Base-by-base conservation (phyloP, 2,888 invertebrate species). In the Clepsis dumicolana region DNA sequence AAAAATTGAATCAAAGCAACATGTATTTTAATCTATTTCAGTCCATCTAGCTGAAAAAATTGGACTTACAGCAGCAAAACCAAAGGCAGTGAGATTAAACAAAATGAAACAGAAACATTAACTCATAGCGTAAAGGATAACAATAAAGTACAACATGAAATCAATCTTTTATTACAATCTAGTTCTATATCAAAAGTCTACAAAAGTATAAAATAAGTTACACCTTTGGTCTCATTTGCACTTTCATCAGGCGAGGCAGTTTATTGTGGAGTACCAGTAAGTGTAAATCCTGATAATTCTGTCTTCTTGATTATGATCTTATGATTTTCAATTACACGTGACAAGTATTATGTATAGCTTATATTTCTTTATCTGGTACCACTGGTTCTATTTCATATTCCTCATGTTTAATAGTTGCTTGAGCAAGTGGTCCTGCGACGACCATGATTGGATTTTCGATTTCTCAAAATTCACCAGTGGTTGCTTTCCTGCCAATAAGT, bases 321-420 rank as follows among this genome's bases (percentile, higher is more conserved):
- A 48, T 21, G 2, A 21, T 21, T 48, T 1, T 16, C 21, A 3
- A 10, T 21, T 21, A 16, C 8, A 16, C 16, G 16, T 1, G 4
- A 41, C 5, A n/a, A 1, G 2, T 38, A 14, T 14, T n/a, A 10
- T 35, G 1, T 10, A 35, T 35, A 35, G 41, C 5, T 18, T 41
- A n/a, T n/a, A n/a, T 10, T 16, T 0, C 8, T 16, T 7, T 1
- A 18, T 44, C 18, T 8, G 16, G 7, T 16, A 18, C 21, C 2
- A 48, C 8, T 2, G 1, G 2, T 32, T 35, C 14, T 56, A 56
- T 1, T 35, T 56, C 21, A 56, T 21, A 14, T 56, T 56, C 21
- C 29, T 35, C 35, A 56, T 56, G 7, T 56, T 56, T 4, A 56
- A 21, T n/a, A 56, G 18, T 21, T 56, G 56, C n/a, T 56, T 56